phyloP scores from a whole-genome alignment of 2,888 invertebrate genomes.

The Leptodirus hochenwartii region DNA sequence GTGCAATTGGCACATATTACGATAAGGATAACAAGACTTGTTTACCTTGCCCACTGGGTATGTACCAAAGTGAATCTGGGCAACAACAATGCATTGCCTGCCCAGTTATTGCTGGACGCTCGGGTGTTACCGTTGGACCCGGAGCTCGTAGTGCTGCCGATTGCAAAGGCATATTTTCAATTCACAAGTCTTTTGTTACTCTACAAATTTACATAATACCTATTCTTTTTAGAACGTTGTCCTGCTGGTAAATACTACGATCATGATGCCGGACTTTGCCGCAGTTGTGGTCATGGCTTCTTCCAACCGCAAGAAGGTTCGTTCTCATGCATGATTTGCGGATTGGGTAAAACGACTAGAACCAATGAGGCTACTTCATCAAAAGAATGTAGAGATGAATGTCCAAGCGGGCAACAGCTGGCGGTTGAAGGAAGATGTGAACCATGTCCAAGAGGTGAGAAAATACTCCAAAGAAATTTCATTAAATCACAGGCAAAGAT shows the following conservation, averaged over 20 bases:
- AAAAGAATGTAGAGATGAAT: conserved; percentile 82
- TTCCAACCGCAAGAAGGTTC: conserved; percentile 84
- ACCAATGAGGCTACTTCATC: conserved; percentile 75
- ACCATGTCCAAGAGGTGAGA: conserved; percentile 78
- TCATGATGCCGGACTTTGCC: conserved; percentile 69
- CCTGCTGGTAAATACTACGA: conserved; percentile 90
- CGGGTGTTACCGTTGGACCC: conserved; percentile 71
- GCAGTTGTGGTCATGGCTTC: conserved; percentile 86
- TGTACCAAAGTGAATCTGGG: conserved; percentile 86
- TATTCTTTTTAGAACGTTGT: conserved; percentile 50
- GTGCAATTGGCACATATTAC: conserved; percentile 79
- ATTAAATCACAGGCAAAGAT: too few relatives aligned
- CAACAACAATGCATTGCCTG: conserved; percentile 79
- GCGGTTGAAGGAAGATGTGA: conserved; percentile 82
- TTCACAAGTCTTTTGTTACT: conserved; percentile 6
- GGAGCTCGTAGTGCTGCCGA: conserved; percentile 79
- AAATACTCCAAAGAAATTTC: too few relatives aligned
- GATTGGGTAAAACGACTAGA: conserved; percentile 79
- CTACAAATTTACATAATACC: not conserved
- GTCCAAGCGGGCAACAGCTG: conserved; percentile 67
- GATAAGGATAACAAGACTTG: conserved; percentile 61
- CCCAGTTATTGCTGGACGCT: conserved; percentile 75
- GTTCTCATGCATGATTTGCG: conserved; percentile 75
- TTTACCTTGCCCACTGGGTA: conserved; percentile 69
- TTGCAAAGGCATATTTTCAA: conserved; percentile 51